A percentile compares a stretch with the other conserved stretches of the same genome.
Evolutionary conservation across 2,797 vertebrate genomes (phyloP).

Genomic region (Aeoliscus strigatus): DNA sequence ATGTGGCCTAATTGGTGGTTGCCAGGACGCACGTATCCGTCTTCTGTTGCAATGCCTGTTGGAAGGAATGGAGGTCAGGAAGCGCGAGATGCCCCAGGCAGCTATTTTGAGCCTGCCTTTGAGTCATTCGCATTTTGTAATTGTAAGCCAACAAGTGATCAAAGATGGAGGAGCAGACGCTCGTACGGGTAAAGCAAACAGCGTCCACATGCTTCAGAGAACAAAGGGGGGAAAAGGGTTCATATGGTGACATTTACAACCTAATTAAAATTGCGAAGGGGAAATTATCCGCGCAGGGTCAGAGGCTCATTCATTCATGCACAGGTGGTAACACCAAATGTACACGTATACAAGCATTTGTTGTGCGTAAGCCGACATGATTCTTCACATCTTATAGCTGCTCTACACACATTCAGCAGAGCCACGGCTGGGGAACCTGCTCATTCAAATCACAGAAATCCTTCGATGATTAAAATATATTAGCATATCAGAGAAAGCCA

Average conservation of each 20-base stretch:
- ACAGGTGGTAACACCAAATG: constrained; percentile 26
- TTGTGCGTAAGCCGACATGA: neutral
- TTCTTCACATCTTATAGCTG: constrained; percentile 8
- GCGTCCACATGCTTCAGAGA: constrained; percentile 15
- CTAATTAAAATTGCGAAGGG: constrained; percentile 65
- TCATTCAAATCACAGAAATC: constrained; percentile 39
- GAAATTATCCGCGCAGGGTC: constrained; percentile 39
- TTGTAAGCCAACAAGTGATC: constrained; percentile 56
- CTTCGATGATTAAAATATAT: constrained; percentile 48
- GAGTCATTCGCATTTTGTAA: constrained; percentile 49
- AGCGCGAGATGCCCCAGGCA: constrained; percentile 28
- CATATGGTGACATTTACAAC: constrained; percentile 70
- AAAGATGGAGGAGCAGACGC: constrained; percentile 40
- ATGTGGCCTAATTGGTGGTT: constrained; percentile 62
- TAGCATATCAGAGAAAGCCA: constrained; percentile 26
- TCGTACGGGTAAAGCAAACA: too few relatives aligned
- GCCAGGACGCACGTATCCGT: constrained; percentile 37
- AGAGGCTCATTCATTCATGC: constrained; percentile 44
- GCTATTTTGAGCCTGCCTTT: constrained; percentile 40
- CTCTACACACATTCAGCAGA: constrained; percentile 11
- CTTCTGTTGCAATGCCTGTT: constrained; percentile 36
- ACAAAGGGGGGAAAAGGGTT: constrained; percentile 36
- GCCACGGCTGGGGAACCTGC: constrained; percentile 24
- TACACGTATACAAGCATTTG: constrained; percentile 3
- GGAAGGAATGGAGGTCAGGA: constrained; percentile 44